Base-by-base conservation (phyloP, 2,797 vertebrate species). In the Sebastiscus tertius region DNA sequence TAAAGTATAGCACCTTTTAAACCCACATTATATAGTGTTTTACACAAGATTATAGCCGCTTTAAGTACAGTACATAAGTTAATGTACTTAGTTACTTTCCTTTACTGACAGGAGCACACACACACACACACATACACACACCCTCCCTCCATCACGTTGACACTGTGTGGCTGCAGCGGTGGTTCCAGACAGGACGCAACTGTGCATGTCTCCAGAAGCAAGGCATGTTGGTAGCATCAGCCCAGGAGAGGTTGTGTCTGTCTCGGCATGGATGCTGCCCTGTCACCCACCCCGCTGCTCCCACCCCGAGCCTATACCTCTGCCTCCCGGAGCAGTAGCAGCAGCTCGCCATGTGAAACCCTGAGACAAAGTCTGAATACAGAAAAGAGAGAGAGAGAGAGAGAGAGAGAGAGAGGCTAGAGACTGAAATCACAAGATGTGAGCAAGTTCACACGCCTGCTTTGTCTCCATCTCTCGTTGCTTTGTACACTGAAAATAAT, bases 231-330 rank as follows among this genome's bases (percentile, higher is more conserved):
- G 79, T 88, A 86, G 72, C 82, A 14, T 81, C 79, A 64, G 73
- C 86, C 83, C 87, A 80, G 84, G 89, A 90, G 87, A 88, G 89
- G 87, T 22, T 52, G 64, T 79, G 90, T 91, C 79, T 84, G 85
- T 90, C 86, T 90, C 77, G 77, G 75, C 73, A 67, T 64, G 89
- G 85, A 81, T 42, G 86, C 82, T 86, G 88, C 86, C 87, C 88
- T 86, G 89, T 91, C 92, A 90, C 80, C 86, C 87, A 85, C 81
- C 86, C 87, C 69, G 36, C 84, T 91, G 84, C 87, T 77, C 82
- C 78, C 84, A 72, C 72, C 67, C 66, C 27, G 22, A 24, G 55
- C 62, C 79, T 56, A 12, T 55, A 13, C 75, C 79, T 83, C 70
- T 56, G 76, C 73, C 68, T 85, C 85, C 80, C 70, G 33, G 75